A percentile compares a stretch with the other conserved stretches of the same genome.
Evolutionary conservation across 92 coral and sea anemone genomes (phyloP).

Genomic region (Phenganax subtilis): DNA sequence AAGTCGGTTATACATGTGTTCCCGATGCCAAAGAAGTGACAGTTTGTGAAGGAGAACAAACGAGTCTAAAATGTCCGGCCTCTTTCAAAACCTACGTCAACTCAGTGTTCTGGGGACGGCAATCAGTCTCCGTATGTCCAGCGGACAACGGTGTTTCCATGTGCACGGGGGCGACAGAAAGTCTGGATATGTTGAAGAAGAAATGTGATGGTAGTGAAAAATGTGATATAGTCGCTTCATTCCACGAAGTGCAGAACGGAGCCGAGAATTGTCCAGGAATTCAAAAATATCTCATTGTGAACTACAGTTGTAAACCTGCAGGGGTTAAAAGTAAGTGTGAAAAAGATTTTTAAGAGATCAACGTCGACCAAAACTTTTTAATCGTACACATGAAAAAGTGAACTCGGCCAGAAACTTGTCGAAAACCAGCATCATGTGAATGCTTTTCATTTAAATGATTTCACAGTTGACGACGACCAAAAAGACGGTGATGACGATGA

Average conservation of each 20-base stretch:
- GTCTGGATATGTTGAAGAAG: conserved; percentile 84
- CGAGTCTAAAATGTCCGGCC: conserved; percentile 77
- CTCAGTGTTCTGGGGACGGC: conserved; percentile 99
- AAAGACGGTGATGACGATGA: conserved; percentile 20
- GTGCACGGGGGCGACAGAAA: conserved; percentile 99
- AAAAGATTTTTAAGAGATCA: not conserved
- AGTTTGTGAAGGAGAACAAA: conserved; percentile 76
- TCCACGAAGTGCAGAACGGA: conserved; percentile 85
- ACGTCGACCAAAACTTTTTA: not conserved
- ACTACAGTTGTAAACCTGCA: conserved; percentile 91
- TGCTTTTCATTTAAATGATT: not conserved
- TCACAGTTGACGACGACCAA: conserved; percentile 10
- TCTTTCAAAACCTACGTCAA: conserved; percentile 76
- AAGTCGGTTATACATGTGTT: conserved; percentile 86
- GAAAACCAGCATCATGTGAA: not conserved
- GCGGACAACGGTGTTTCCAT: conserved; percentile 91
- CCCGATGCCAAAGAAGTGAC: conserved; percentile 73
- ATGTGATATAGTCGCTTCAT: conserved; percentile 76
- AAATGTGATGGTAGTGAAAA: conserved; percentile 79
- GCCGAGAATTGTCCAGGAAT: conserved; percentile 97
- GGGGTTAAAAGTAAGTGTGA: conserved; percentile 69
- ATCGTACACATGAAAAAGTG: too few species aligned
- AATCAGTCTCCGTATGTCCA: conserved; percentile 72
- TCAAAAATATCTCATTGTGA: conserved; percentile 83
- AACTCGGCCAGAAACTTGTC: too few species aligned